A percentile compares a stretch with the other conserved stretches of the same genome.
These are phyloP conservation scores for Neopelma chrysocephalum DNA, from an alignment of 2,797 vertebrate genomes.

Conservation along the genomic window DNA sequence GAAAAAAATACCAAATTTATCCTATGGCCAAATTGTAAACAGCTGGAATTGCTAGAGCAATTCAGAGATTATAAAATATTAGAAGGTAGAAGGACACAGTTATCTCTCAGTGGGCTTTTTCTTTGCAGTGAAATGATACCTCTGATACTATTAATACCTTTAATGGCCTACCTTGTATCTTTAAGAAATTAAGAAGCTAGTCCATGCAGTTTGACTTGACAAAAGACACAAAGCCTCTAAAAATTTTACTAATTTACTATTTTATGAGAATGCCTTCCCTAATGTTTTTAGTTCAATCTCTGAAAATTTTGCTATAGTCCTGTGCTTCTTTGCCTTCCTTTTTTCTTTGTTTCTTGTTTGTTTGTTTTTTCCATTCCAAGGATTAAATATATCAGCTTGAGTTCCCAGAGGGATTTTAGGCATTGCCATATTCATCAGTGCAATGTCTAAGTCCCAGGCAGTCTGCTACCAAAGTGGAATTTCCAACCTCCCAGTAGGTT, in stretches of 20 bases:
- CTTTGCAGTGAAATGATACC: neutral
- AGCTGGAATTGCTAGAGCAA: neutral
- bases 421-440: neutral
- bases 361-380: neutral
- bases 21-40: neutral
- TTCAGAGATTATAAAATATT: neutral
- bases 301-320: neutral
- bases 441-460: neutral
- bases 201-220: neutral
- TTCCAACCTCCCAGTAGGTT: neutral
- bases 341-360: neutral
- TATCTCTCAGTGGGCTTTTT: neutral
- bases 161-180: neutral
- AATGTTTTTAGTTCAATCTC: neutral
- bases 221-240: neutral
- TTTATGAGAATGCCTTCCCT: neutral
- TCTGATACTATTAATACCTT: neutral
- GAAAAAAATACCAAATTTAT: neutral
- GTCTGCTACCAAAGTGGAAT: neutral
- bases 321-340: rapidly evolving
- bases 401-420: neutral
- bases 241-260: neutral
- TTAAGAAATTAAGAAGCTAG: neutral
- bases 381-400: neutral
- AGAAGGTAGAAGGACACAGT: neutral